phyloP scores from a whole-genome alignment of 2,888 invertebrate genomes.

The Acleris sparsana region DNA sequence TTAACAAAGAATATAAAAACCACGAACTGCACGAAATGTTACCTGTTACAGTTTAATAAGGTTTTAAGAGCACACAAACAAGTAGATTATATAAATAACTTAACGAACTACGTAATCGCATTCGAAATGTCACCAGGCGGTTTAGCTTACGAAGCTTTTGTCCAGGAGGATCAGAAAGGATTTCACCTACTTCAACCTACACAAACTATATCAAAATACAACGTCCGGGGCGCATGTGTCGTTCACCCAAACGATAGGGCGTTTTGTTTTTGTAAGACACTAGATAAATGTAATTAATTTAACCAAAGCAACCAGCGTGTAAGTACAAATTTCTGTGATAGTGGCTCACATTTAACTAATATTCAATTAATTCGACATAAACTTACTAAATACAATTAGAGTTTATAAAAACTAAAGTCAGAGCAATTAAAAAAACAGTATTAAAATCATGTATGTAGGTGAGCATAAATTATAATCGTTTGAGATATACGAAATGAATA shows the following conservation, averaged over 20 bases:
- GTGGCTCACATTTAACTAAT: too few species aligned
- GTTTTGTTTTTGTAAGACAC: constrained; percentile 56
- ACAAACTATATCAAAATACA: constrained; percentile 65
- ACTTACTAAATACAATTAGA: too few species aligned
- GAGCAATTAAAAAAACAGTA: too few species aligned
- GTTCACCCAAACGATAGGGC: constrained; percentile 48
- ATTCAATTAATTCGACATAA: too few species aligned
- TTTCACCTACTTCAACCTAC: constrained; percentile 80
- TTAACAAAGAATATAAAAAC: constrained; percentile 51
- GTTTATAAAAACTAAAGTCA: too few species aligned
- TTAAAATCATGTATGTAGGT: too few species aligned
- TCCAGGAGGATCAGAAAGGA: constrained; percentile 66
- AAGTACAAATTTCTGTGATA: too few species aligned
- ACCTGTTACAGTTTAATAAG: constrained; percentile 72
- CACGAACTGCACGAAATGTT: constrained; percentile 69
- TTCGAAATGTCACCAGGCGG: constrained; percentile 85
- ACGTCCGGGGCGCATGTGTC: constrained; percentile 55
- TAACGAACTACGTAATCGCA: constrained; percentile 82
- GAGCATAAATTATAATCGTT: too few species aligned
- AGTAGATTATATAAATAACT: constrained; percentile 55
- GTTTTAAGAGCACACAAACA: constrained; percentile 72
- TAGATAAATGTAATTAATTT: constrained; percentile 34
- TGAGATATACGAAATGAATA: too few species aligned
- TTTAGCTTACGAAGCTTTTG: constrained; percentile 87
- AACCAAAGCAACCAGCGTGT: too few species aligned